These are phyloP conservation scores for Patiria pectinifera DNA, from an alignment of 53 echinoderm and acorn worm genomes.

Conservation along the genomic window DNA sequence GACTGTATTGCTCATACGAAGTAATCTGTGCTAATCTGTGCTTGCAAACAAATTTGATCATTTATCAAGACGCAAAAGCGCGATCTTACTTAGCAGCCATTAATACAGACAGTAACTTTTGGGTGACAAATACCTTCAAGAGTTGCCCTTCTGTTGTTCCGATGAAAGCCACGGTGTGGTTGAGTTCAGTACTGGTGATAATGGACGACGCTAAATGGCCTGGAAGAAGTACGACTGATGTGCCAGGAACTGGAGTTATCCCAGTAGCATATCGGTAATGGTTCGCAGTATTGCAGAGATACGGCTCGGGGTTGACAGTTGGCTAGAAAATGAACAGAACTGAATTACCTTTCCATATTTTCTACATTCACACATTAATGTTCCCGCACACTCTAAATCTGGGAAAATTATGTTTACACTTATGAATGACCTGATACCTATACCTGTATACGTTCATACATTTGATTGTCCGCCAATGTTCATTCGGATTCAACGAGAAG, in stretches of 20 bases:
- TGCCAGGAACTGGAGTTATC: constrained; percentile 6
- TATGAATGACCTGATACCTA: too few relatives aligned
- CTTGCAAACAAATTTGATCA: too few relatives aligned
- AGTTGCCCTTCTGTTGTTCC: constrained; percentile 72
- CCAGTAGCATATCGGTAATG: constrained; percentile 22
- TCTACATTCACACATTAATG: neutral
- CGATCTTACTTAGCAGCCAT: too few relatives aligned
- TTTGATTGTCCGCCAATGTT: too few relatives aligned
- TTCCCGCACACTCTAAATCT: too few relatives aligned
- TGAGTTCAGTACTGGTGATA: constrained; percentile 51
- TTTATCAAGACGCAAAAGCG: neutral
- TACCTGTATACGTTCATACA: too few relatives aligned
- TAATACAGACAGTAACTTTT: neutral
- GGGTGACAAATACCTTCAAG: neutral
- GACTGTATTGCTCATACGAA: too few relatives aligned
- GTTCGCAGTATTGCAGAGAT: neutral
- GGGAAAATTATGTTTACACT: too few relatives aligned
- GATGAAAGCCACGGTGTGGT: constrained; percentile 77
- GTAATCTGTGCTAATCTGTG: too few relatives aligned
- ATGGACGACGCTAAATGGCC: constrained; percentile 48
- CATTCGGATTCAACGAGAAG: too few relatives aligned
- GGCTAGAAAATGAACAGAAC: neutral
- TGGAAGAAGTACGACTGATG: constrained; percentile 40
- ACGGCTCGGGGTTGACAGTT: neutral
- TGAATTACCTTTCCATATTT: neutral